A percentile compares a stretch with the other conserved stretches of the same genome.
phyloP scores from a whole-genome alignment of 2,888 invertebrate species.

The Beris morrisii region DNA sequence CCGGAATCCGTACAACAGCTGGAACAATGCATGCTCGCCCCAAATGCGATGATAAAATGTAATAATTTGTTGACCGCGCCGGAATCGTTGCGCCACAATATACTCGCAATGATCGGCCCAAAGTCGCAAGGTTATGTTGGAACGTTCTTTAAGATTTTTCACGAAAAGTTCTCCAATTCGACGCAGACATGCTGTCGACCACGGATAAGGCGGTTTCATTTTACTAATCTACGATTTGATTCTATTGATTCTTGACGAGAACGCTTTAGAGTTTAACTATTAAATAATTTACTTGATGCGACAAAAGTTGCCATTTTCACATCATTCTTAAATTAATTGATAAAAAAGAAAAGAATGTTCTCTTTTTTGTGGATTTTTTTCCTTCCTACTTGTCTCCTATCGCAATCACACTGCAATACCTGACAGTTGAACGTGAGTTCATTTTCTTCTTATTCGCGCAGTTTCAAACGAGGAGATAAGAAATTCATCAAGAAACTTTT shows the following conservation, averaged over 20 bases:
- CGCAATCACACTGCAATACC: too few relatives aligned
- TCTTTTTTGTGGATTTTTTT: conserved; percentile 2
- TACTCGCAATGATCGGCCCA: conserved; percentile 63
- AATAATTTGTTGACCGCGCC: conserved; percentile 66
- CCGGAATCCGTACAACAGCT: conserved; percentile 56
- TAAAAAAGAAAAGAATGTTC: conserved; percentile 1
- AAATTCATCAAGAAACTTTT: too few relatives aligned
- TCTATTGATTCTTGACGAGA: too few relatives aligned
- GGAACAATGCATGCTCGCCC: conserved; percentile 63
- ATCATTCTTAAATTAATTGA: conserved; percentile 12
- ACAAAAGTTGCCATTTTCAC: conserved; percentile 22
- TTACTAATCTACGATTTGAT: too few relatives aligned
- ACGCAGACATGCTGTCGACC: conserved; percentile 6
- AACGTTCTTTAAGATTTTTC: conserved; percentile 56
- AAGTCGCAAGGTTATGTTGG: conserved; percentile 58
- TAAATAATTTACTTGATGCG: background rate
- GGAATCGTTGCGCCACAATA: conserved; percentile 63
- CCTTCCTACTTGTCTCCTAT: background rate
- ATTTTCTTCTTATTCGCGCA: too few relatives aligned
- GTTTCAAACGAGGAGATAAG: too few relatives aligned
- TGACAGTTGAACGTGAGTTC: too few relatives aligned
- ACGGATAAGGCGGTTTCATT: conserved; percentile 15
- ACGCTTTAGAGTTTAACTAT: conserved; percentile 1
- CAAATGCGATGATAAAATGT: conserved; percentile 65
- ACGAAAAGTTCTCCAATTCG: conserved; percentile 27